These are phyloP conservation scores for Belonocnema kinseyi DNA, from an alignment of 1,140 invertebrate species.

Conservation along the genomic window DNA sequence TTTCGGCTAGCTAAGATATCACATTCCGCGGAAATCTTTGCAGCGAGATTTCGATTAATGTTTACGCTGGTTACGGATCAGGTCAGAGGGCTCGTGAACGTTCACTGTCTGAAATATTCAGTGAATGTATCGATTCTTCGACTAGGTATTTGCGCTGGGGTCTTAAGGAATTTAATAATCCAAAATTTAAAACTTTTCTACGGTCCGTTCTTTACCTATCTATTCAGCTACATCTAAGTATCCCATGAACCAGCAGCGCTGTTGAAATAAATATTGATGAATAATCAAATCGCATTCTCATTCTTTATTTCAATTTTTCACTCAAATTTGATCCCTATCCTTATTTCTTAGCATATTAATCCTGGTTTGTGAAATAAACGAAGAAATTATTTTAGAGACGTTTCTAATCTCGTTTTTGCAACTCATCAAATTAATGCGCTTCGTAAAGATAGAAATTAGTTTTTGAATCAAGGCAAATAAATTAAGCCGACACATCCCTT, in stretches of 20 bases:
- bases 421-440: slow-evolving; percentile 20
- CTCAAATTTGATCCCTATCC: slow-evolving; percentile 2
- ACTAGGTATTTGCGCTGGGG: slow-evolving; percentile 72
- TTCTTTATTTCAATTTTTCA: too few relatives aligned
- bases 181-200: slow-evolving; percentile 69
- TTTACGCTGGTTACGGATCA: slow-evolving; percentile 54
- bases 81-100: slow-evolving; percentile 49
- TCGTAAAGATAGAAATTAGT: slow-evolving; percentile 18
- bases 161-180: slow-evolving; percentile 76
- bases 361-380: neutral
- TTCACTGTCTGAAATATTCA: slow-evolving; percentile 72
- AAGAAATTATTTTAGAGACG: neutral
- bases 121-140: slow-evolving; percentile 73
- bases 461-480: neutral
- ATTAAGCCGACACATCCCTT: slow-evolving; percentile 6
- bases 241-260: slow-evolving; percentile 36
- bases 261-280: slow-evolving; percentile 56
- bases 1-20: slow-evolving; percentile 12
- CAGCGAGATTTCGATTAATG: slow-evolving; percentile 53
- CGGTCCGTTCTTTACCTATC: slow-evolving; percentile 53
- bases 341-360: neutral
- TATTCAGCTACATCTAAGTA: slow-evolving; percentile 38
- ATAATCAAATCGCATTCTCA: slow-evolving; percentile 53
- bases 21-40: slow-evolving; percentile 38
- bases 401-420: neutral